Percentiles rank a stretch among this genome's conserved stretches.
Conservation (phyloP, 2,888 invertebrate genomes). For the Drosophila mulleri region DNA sequence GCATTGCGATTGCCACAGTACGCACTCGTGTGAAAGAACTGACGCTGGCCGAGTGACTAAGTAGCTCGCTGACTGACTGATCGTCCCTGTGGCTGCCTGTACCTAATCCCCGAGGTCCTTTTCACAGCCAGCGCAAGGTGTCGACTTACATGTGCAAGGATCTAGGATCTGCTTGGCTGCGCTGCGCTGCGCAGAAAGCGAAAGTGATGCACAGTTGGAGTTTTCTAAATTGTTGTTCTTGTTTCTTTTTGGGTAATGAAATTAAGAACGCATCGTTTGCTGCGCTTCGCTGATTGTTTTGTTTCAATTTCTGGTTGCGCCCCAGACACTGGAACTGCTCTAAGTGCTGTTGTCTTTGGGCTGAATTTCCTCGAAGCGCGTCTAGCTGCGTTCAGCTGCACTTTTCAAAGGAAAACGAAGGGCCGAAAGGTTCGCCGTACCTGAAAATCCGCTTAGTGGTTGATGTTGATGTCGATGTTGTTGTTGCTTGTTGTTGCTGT, state of each 20-base stretch:
- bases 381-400: conserved; percentile 54
- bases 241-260: conserved; percentile 67
- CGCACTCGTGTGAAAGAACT: conserved; percentile 13
- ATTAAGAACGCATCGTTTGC: conserved; percentile 81
- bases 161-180: conserved; percentile 27
- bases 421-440: conserved; percentile 51
- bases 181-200: conserved; percentile 50
- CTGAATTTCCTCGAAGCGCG: conserved; percentile 55
- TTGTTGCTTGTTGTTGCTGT: conserved; percentile 21
- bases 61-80: conserved; percentile 19
- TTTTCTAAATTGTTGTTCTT: conserved; percentile 16
- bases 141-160: conserved; percentile 67
- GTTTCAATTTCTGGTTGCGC: conserved; percentile 75
- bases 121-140: conserved; percentile 57
- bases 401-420: conserved; percentile 57
- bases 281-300: conserved; percentile 81
- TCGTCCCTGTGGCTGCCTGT: conserved; percentile 25
- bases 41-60: conserved; percentile 21
- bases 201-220: conserved; percentile 73
- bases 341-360: conserved; percentile 46
- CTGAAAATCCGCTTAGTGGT: conserved; percentile 74
- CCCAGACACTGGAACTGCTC: conserved; percentile 45
- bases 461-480: conserved; percentile 45
- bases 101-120: conserved; percentile 6
- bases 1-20: conserved; percentile 1